A percentile compares a stretch with the other conserved stretches of the same genome.
Evolutionary conservation across 2,888 invertebrate genomes (phyloP).

Genomic region (Aspidapion aeneum): DNA sequence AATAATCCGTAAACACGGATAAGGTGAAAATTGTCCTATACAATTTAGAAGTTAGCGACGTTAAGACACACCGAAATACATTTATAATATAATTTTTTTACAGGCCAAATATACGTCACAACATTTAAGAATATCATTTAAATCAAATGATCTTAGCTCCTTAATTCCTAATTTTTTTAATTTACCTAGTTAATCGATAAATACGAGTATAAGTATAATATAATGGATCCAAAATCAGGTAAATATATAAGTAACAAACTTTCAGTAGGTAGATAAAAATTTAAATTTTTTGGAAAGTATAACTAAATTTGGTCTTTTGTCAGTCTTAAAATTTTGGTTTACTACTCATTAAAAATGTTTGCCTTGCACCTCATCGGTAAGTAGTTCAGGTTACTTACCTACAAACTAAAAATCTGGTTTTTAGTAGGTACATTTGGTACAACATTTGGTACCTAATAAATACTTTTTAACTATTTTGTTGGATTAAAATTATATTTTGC

Average conservation of each 20-base stretch:
- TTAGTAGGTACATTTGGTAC: too few relatives aligned
- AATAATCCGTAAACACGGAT: constrained; percentile 35
- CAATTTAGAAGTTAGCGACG: constrained; percentile 54
- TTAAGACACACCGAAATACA: constrained; percentile 50
- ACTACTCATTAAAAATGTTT: neutral
- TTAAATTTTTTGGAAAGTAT: neutral
- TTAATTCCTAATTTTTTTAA: neutral
- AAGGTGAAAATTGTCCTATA: constrained; percentile 42
- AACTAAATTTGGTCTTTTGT: neutral
- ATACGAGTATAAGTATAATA: neutral
- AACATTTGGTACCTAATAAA: too few relatives aligned
- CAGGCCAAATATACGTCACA: constrained; percentile 42
- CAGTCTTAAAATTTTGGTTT: neutral
- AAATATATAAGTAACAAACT: neutral
- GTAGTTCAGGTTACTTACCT: too few relatives aligned
- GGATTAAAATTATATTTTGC: too few relatives aligned
- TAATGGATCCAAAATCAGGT: neutral
- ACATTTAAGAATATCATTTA: constrained; percentile 34
- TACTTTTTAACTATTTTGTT: too few relatives aligned
- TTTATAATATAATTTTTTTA: constrained; percentile 39
- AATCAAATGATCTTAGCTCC: constrained; percentile 12
- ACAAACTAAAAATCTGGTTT: too few relatives aligned
- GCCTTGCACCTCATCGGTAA: too few relatives aligned
- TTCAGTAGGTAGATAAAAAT: neutral
- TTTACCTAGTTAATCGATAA: neutral